phyloP scores from a whole-genome alignment of 1,140 invertebrate genomes.

The Limonius californicus region DNA sequence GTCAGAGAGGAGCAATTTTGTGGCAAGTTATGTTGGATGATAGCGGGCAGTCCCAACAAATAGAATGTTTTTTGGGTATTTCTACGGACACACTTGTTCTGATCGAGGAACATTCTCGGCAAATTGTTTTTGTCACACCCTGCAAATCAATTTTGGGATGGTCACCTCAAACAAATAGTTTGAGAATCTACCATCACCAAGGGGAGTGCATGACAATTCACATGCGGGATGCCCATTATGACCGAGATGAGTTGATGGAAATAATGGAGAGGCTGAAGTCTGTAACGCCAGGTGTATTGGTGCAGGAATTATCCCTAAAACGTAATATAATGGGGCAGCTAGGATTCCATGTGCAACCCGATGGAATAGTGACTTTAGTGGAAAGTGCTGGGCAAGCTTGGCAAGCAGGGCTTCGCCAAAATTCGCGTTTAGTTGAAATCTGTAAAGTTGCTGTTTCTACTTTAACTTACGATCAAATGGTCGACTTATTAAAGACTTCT shows the following conservation, averaged over 20 bases:
- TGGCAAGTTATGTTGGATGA: conserved; percentile 75
- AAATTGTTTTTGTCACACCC: conserved; percentile 83
- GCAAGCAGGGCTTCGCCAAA: conserved; percentile 84
- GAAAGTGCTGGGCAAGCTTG: conserved; percentile 84
- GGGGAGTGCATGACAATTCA: conserved; percentile 78
- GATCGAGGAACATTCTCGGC: conserved; percentile 76
- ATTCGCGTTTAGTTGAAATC: conserved; percentile 88
- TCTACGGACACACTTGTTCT: conserved; percentile 84
- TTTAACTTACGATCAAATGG: conserved; percentile 87
- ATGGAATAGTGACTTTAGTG: conserved; percentile 92
- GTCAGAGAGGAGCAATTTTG: conserved; percentile 68
- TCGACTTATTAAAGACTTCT: conserved; percentile 88
- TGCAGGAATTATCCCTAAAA: conserved; percentile 64
- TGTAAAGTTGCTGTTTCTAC: conserved; percentile 86
- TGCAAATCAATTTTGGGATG: conserved; percentile 73
- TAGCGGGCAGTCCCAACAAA: conserved; percentile 60
- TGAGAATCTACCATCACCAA: conserved; percentile 72
- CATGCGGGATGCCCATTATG: conserved; percentile 59
- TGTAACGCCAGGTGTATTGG: conserved; percentile 70
- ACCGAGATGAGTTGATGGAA: conserved; percentile 75
- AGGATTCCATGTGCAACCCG: conserved; percentile 94
- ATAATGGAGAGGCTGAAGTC: conserved; percentile 67
- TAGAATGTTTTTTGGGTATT: conserved; percentile 83
- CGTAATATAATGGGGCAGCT: conserved; percentile 82
- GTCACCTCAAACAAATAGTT: conserved; percentile 51